Conservation (phyloP, 2,113 vertebrate species). For the Mellivora capensis region DNA sequence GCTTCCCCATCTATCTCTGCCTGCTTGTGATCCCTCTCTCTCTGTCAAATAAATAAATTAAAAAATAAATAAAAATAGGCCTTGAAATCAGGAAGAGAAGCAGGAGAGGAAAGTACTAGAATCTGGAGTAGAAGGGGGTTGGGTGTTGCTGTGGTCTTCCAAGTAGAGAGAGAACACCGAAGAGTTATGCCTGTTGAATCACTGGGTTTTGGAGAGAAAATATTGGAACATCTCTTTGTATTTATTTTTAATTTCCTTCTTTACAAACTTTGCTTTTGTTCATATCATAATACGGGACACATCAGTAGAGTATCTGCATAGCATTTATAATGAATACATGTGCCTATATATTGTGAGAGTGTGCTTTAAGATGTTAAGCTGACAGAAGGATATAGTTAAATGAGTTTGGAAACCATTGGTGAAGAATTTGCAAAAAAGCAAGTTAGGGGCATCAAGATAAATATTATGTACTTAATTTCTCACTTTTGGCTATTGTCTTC, state of each 20-base stretch:
- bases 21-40: no score
- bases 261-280: not conserved
- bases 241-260: conserved; percentile 31
- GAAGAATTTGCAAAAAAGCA: not conserved
- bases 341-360: not conserved
- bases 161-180: not conserved
- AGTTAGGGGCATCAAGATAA: not conserved
- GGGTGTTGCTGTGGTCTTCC: not conserved
- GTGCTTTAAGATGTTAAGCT: not conserved
- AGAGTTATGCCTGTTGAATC: not conserved
- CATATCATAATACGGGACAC: not conserved
- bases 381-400: not conserved
- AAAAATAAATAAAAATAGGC: not conserved
- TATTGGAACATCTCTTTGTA: not conserved
- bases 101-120: not conserved
- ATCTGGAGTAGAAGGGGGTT: not conserved
- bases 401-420: not conserved
- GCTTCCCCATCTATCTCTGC: no score
- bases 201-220: not conserved
- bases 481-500: not conserved
- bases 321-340: not conserved
- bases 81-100: not conserved
- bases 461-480: not conserved
- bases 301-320: not conserved
- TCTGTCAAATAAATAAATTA: no score